Evolutionary conservation across 2,113 vertebrate genomes (phyloP).

Genomic region (Pleuronectes platessa): DNA sequence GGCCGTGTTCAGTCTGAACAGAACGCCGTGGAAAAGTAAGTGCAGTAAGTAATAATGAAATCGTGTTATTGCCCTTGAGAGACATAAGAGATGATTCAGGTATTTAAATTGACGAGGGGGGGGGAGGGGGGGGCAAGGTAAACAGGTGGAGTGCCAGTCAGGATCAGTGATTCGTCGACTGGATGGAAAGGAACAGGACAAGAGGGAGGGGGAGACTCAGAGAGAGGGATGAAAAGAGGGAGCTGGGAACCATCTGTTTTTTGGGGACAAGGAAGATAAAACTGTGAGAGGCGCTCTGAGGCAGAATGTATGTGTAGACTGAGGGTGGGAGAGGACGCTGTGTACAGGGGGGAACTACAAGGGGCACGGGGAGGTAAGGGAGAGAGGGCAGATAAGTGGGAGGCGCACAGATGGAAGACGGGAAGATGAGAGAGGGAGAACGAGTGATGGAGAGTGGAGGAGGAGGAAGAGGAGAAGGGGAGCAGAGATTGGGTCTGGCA

Average conservation of each 20-base stretch:
- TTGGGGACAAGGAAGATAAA: slow-evolving; percentile 71
- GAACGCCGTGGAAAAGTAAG: slow-evolving; percentile 45
- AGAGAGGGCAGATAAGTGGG: slow-evolving; percentile 61
- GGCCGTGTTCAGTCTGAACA: slow-evolving; percentile 40
- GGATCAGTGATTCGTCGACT: slow-evolving; percentile 67
- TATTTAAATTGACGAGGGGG: slow-evolving; percentile 27
- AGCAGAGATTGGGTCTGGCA: slow-evolving; percentile 67
- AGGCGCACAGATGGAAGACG: slow-evolving; percentile 73
- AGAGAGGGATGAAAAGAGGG: slow-evolving; percentile 72
- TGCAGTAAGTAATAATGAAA: slow-evolving; percentile 39
- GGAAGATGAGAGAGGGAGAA: slow-evolving; percentile 62
- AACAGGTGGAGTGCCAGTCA: slow-evolving; percentile 68
- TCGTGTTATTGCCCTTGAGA: slow-evolving; percentile 17
- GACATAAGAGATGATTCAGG: slow-evolving; percentile 15
- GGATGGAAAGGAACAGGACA: slow-evolving; percentile 55
- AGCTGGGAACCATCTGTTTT: slow-evolving; percentile 78
- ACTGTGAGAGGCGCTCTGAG: slow-evolving; percentile 64
- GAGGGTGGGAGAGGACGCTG: slow-evolving; percentile 42
- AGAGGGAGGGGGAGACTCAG: slow-evolving; percentile 30
- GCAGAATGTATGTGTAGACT: slow-evolving; percentile 56
- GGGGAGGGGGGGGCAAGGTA: slow-evolving; percentile 19
- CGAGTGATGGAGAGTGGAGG: slow-evolving; percentile 25
- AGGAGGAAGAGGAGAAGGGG: slow-evolving; percentile 34
- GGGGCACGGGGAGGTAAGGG: slow-evolving; percentile 60
- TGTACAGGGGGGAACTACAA: slow-evolving; percentile 39